phyloP scores from a whole-genome alignment of 2,113 vertebrate genomes.

The Notarius lentiginosus region DNA sequence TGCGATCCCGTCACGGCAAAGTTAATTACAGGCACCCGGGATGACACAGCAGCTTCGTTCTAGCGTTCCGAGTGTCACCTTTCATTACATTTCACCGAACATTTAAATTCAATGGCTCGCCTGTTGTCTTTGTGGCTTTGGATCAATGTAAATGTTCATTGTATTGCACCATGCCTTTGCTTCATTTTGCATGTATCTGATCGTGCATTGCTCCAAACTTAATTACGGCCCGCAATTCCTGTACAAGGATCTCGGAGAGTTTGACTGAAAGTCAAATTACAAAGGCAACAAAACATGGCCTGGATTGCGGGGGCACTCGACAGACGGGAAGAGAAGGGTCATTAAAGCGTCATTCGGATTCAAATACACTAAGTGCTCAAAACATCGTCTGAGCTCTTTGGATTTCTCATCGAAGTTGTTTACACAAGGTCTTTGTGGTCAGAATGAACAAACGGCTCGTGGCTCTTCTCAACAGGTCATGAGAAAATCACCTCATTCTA shows the following conservation, averaged over 20 bases:
- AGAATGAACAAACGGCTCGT: slow-evolving; percentile 48
- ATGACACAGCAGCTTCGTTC: slow-evolving; percentile 56
- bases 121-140: slow-evolving; percentile 72
- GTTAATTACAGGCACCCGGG: slow-evolving; percentile 63
- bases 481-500: slow-evolving; percentile 69
- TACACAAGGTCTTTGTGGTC: slow-evolving; percentile 68
- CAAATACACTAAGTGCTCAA: slow-evolving; percentile 74
- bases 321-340: slow-evolving; percentile 77
- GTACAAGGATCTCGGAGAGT: slow-evolving; percentile 70
- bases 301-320: slow-evolving; percentile 75
- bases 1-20: slow-evolving; percentile 52
- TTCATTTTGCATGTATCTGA: slow-evolving; percentile 49
- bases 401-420: slow-evolving; percentile 68
- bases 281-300: slow-evolving; percentile 77
- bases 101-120: slow-evolving; percentile 65
- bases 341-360: slow-evolving; percentile 82
- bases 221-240: slow-evolving; percentile 69
- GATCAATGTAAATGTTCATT: slow-evolving; percentile 68
- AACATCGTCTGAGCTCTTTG: slow-evolving; percentile 57
- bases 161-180: slow-evolving; percentile 57
- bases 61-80: slow-evolving; percentile 63
- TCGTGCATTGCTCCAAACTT: slow-evolving; percentile 65
- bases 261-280: slow-evolving; percentile 71
- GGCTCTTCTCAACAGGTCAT: slow-evolving; percentile 65
- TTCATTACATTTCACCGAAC: slow-evolving; percentile 67